phyloP scores from a whole-genome alignment of 2,113 vertebrate species.

The Poecile atricapillus region DNA sequence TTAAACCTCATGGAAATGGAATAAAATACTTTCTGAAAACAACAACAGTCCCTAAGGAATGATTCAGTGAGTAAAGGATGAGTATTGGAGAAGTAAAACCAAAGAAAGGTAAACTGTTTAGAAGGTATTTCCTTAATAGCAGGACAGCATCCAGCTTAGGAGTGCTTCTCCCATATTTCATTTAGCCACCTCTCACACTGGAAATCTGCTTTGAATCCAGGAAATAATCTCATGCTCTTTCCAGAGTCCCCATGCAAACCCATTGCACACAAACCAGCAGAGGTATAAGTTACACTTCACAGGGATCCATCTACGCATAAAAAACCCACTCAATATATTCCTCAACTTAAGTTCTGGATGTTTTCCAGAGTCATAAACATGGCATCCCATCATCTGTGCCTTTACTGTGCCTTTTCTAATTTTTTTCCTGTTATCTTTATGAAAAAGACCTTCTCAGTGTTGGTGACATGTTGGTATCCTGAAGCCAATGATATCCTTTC shows the following conservation, averaged over 20 bases:
- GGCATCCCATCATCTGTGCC: constrained; percentile 7
- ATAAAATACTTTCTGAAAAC: neutral
- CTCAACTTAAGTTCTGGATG: constrained; percentile 7
- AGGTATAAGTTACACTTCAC: constrained; percentile 40
- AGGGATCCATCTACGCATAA: neutral
- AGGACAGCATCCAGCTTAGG: neutral
- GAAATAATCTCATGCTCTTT: neutral
- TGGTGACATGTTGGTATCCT: neutral
- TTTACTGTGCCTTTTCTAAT: constrained; percentile 16
- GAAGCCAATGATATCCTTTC: neutral
- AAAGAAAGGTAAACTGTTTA: neutral
- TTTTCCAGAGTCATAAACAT: constrained; percentile 46
- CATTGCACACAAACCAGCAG: neutral
- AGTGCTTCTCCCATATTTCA: neutral
- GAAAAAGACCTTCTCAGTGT: neutral
- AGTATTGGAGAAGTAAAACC: neutral
- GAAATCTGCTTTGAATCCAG: constrained; percentile 13
- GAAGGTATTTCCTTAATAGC: constrained; percentile 7
- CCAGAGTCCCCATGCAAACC: neutral
- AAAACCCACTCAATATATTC: constrained; percentile 24
- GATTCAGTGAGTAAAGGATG: neutral
- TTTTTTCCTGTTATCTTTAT: constrained; percentile 29
- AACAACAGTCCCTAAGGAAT: neutral
- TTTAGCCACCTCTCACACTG: neutral
- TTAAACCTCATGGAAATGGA: neutral